Base-by-base conservation (phyloP, 2,113 vertebrate species). In the Poecilia latipinna region DNA sequence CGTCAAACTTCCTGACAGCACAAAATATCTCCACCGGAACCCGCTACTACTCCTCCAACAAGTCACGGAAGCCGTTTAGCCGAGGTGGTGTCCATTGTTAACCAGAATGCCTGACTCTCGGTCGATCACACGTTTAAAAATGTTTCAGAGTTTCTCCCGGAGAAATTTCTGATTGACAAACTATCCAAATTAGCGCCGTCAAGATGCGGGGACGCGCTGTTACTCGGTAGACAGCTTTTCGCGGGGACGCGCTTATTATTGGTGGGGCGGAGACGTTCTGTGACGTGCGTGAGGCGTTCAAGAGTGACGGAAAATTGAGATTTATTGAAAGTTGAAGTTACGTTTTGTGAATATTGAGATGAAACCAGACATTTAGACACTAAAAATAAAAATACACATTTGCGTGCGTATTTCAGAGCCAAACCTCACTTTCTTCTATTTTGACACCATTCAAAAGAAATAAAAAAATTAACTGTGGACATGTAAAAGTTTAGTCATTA, bases 1-100 rank as follows among this genome's bases (percentile, higher is more conserved):
- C 92, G 90, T 85, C 84, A 88, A 94, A 92, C 93, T 94, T 94
- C 93, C 92, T 94, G 93, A 93, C 90, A 87, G 73, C 82, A 82
- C 85, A 91, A 83, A 79, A 77, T 62, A 87, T 85, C 86, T 68
- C 85, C 82, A 92, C 91, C 93, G 93, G 94, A 94, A 93, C 92
- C 85, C 72, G 64, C 70, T 81, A 70, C 68, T 61, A 68, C 42
- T 70, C 75, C 32, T 86, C 81, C 83, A 80, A 74, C 66, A 65
- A 74, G 85, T 75, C 44, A 33, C 35, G 71, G 68, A 74, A 70
- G 65, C 15, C 67, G 28, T 12, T 12, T 33, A 6, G 6, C n/a
- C 35, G 12, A n/a, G 5, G 0, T 28, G 5, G 62, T 0, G 0
- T 72, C 83, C 75, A 29, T 10, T 48, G 69, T 67, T 71, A 0